phyloP scores from a whole-genome alignment of 2,113 vertebrate species.

The Paramisgurnus dabryanus region DNA sequence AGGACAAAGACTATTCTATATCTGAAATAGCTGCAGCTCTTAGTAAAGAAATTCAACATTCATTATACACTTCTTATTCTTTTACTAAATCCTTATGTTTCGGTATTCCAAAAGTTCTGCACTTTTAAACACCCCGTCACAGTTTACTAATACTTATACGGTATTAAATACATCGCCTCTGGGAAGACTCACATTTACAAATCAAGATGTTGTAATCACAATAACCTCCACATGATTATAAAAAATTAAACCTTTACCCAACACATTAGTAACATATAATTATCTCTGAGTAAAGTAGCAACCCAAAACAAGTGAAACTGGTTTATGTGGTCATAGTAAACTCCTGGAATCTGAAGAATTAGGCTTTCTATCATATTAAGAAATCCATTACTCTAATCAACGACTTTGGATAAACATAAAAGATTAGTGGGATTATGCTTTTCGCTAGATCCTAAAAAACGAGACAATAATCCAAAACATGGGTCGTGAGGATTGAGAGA shows the following conservation, averaged over 20 bases:
- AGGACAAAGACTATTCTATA: slow-evolving; percentile 42
- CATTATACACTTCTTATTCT: neutral
- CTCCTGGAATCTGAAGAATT: slow-evolving; percentile 18
- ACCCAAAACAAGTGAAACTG: neutral
- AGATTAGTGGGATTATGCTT: neutral
- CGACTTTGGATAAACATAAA: neutral
- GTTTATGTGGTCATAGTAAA: neutral
- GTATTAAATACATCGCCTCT: slow-evolving; percentile 5
- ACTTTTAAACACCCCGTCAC: slow-evolving; percentile 2
- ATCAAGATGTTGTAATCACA: slow-evolving; percentile 1
- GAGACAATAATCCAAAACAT: slow-evolving; percentile 25
- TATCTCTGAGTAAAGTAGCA: slow-evolving; percentile 28
- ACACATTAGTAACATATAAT: slow-evolving; percentile 20
- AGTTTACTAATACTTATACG: neutral
- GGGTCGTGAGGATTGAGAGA: neutral
- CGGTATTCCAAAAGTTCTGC: neutral
- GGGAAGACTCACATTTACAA: slow-evolving; percentile 18
- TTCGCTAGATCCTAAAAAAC: slow-evolving; percentile 19
- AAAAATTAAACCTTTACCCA: neutral
- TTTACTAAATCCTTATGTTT: neutral
- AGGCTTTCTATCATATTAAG: neutral
- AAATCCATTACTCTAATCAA: slow-evolving; percentile 1
- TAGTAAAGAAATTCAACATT: slow-evolving; percentile 30
- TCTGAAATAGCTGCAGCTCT: slow-evolving; percentile 18
- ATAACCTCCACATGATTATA: neutral